Evolutionary conservation across 2,888 invertebrate species (phyloP).

Genomic region (Drosophila demipolita): DNA sequence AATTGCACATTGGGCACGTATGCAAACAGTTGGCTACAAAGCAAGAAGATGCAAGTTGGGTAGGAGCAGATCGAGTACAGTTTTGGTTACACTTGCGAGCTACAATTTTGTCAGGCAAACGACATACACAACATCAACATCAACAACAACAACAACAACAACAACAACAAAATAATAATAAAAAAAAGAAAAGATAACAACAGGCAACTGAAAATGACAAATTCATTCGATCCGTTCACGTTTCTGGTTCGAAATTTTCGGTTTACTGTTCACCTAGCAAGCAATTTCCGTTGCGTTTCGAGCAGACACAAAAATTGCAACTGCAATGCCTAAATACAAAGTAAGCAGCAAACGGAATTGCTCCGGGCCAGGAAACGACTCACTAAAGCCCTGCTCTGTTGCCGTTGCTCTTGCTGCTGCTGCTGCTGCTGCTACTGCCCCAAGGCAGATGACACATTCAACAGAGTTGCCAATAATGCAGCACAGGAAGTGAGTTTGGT

Average conservation of each 20-base stretch:
- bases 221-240: conserved; percentile 62
- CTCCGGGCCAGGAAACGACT: conserved; percentile 25
- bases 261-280: conserved; percentile 44
- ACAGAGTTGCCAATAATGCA: conserved; percentile 15
- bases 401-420: conserved; percentile 1
- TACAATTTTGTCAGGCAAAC: conserved; percentile 64
- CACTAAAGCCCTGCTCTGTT: conserved; percentile 45
- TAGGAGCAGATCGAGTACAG: background rate
- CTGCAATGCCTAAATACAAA: conserved; percentile 74
- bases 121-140: conserved; percentile 45
- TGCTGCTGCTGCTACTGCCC: conserved; percentile 9
- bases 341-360: conserved; percentile 73
- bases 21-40: conserved; percentile 62
- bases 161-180: conserved; percentile 27
- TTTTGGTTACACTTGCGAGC: conserved; percentile 62
- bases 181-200: conserved; percentile 13
- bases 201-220: conserved; percentile 46
- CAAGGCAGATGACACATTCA: conserved; percentile 20
- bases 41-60: background rate
- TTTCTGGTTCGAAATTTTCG: conserved; percentile 47
- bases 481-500: conserved; percentile 26
- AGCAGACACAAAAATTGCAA: conserved; percentile 46
- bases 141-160: conserved; percentile 36
- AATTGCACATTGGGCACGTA: conserved; percentile 79
- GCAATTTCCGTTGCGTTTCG: conserved; percentile 75